These are phyloP conservation scores for Furcula furcula DNA, from an alignment of 2,888 invertebrate species.

Conservation along the genomic window DNA sequence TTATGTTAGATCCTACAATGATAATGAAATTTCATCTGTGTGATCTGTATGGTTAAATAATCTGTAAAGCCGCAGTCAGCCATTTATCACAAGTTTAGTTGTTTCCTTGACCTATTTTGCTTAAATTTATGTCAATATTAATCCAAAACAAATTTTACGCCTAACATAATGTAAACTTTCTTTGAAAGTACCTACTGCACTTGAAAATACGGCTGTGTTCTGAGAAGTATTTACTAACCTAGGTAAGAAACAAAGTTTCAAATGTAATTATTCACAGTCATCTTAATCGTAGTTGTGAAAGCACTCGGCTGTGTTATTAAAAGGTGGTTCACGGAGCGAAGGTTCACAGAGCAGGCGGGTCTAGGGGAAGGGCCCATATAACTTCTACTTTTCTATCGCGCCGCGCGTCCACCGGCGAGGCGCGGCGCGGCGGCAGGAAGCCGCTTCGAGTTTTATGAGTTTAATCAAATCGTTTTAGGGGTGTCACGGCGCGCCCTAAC, in stretches of 20 bases:
- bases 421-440: slow-evolving; percentile 32
- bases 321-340: slow-evolving; percentile 52
- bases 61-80: too few species aligned
- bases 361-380: slow-evolving; percentile 54
- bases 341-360: slow-evolving; percentile 44
- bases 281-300: slow-evolving; percentile 64
- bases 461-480: slow-evolving; percentile 76
- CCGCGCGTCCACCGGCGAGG: slow-evolving; percentile 18
- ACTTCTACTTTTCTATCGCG: slow-evolving; percentile 56
- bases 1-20: too few species aligned
- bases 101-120: too few species aligned
- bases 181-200: neutral
- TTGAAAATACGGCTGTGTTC: neutral
- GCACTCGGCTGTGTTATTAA: slow-evolving; percentile 78
- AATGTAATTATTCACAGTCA: slow-evolving; percentile 61
- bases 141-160: too few species aligned
- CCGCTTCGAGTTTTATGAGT: slow-evolving; percentile 70
- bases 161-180: too few species aligned
- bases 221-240: neutral
- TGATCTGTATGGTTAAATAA: too few species aligned
- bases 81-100: too few species aligned
- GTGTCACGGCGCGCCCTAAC: slow-evolving; percentile 63
- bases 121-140: too few species aligned
- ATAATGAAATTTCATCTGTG: too few species aligned
- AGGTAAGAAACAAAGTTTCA: slow-evolving; percentile 27